phyloP scores from a whole-genome alignment of 2,797 vertebrate genomes.

The Botia kubotai region DNA sequence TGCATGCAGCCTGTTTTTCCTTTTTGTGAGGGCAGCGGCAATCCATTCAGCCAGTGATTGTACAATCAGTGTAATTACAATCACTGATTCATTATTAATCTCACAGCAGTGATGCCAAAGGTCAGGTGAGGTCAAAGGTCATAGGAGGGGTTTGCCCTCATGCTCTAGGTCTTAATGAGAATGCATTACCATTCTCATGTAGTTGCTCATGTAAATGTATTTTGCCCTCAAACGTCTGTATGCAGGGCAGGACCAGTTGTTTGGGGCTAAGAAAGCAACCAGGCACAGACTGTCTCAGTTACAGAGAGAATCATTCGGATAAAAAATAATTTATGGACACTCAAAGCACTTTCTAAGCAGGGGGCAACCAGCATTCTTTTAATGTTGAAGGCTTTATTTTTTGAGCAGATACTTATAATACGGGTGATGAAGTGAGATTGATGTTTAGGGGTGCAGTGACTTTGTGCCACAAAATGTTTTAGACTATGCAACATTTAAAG shows the following conservation, averaged over 20 bases:
- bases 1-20: conserved; percentile 31
- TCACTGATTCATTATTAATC: conserved; percentile 59
- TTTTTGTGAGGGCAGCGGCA: conserved; percentile 46
- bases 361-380: conserved; percentile 12
- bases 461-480: conserved; percentile 31
- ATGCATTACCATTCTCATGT: neutral
- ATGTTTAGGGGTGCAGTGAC: neutral
- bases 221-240: conserved; percentile 3
- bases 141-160: conserved; percentile 11
- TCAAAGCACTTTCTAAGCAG: conserved; percentile 49
- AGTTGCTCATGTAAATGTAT: neutral
- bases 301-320: conserved; percentile 6
- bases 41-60: conserved; percentile 51
- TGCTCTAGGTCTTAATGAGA: neutral
- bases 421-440: neutral
- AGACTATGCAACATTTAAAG: conserved; percentile 52
- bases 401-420: neutral
- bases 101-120: conserved; percentile 76
- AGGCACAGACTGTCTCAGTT: conserved; percentile 5
- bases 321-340: conserved; percentile 9
- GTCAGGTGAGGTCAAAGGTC: conserved; percentile 58
- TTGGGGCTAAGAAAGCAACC: neutral
- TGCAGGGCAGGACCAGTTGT: conserved; percentile 13
- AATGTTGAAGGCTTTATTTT: conserved; percentile 9
- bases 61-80: conserved; percentile 46